phyloP scores from a whole-genome alignment of 2,888 invertebrate genomes.

The Limnephilus marmoratus region DNA sequence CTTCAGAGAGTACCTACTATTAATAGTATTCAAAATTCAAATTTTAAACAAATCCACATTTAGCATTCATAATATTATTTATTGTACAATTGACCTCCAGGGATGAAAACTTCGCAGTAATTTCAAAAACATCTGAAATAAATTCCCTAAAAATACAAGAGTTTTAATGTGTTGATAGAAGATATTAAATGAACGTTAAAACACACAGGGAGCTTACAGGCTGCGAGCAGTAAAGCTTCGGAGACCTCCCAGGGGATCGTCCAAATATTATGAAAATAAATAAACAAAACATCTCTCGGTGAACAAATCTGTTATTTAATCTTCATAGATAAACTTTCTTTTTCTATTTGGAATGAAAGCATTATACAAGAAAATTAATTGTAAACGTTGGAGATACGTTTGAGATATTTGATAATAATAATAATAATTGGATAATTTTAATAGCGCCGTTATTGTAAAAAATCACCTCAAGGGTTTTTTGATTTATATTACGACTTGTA shows the following conservation, averaged over 20 bases:
- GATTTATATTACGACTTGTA: no score
- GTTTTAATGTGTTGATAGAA: not conserved
- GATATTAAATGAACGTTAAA: not conserved
- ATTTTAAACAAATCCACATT: not conserved
- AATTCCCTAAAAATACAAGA: not conserved
- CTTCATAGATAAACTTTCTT: not conserved
- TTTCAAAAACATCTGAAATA: not conserved
- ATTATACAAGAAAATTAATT: not conserved
- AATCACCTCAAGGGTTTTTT: no score
- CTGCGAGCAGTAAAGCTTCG: not conserved
- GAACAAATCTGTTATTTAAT: not conserved
- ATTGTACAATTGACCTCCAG: not conserved
- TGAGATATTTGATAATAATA: no score
- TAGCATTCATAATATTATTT: not conserved
- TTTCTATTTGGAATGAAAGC: not conserved
- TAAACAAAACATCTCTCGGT: not conserved
- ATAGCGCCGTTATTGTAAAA: no score
- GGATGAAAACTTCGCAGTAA: not conserved
- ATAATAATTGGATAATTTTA: no score
- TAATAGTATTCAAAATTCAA: not conserved
- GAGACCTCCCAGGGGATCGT: not conserved
- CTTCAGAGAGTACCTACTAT: no score
- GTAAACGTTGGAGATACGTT: not conserved
- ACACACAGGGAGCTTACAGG: not conserved
- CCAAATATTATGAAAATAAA: conserved; percentile 12